Conservation (phyloP, 1,140 invertebrate genomes). For the Zaprionus lachaisei region DNA sequence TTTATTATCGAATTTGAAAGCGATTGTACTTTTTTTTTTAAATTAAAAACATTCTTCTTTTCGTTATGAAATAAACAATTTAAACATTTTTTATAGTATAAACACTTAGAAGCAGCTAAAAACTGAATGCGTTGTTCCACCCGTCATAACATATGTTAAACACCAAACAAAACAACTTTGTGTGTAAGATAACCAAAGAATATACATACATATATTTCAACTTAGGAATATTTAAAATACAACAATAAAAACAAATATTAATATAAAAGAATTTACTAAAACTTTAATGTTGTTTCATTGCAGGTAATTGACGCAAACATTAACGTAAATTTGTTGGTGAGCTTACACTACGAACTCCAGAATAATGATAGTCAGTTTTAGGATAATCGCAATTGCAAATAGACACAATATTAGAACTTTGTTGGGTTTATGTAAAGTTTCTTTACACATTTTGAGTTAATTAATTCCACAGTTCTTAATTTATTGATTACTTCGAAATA, state of each 20-base stretch:
- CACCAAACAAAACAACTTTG: too few relatives aligned
- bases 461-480: background rate
- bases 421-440: constrained; percentile 29
- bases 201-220: background rate
- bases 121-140: background rate
- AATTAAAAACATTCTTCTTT: background rate
- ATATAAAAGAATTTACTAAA: background rate
- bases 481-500: background rate
- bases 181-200: too few relatives aligned
- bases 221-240: background rate
- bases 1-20: too few relatives aligned
- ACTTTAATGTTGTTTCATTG: constrained; percentile 16
- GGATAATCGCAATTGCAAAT: constrained; percentile 48
- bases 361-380: constrained; percentile 57
- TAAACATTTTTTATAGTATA: constrained; percentile 17
- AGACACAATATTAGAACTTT: constrained; percentile 48
- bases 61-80: background rate
- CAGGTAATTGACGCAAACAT: constrained; percentile 40
- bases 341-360: constrained; percentile 51
- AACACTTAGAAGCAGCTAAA: constrained; percentile 11
- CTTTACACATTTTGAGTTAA: constrained; percentile 13
- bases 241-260: background rate
- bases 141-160: too few relatives aligned
- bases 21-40: background rate
- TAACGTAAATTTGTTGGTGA: constrained; percentile 41